Evolutionary conservation across 2,888 invertebrate species (phyloP), one percentile per base, ranked within the genome.

Genomic region (Druceiella hillmani): DNA sequence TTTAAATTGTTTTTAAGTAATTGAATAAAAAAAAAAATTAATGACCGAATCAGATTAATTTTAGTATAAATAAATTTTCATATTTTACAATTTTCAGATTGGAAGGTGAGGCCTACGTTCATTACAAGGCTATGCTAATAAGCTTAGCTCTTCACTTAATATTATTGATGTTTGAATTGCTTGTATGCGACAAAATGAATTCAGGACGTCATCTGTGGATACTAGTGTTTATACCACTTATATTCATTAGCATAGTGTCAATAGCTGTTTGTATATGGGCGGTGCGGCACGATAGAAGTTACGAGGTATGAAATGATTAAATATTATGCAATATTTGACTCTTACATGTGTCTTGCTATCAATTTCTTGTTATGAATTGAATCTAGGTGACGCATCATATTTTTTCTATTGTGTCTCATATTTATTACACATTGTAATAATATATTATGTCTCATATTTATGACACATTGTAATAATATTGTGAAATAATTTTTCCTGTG

Each of bases 191-290:
- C 69, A 94, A 97, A 66, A 69, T 98, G 50, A 89, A 93, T 51
- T 88, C 89, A 1, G 75, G 78, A 6, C 78, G 89, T 48, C 87
- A 89, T 64, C 67, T 85, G 45, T 92, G 92, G 92, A 91, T 90
- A 52, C 74, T 91, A 48, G 89, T 90, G 54, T 90, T 98, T 64
- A 91, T 95, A 63, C 98, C 98, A 6, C 71, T 99, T 46, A 91
- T 98, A 62, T 93, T 95, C 64, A 89, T 97, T 56, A 93, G 94
- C 45, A 87, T 98, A 51, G 86, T 97, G 22, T 95, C 97, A 39
- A 93, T 99, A 53, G 93, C 94, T 32, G 91, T 97, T 44, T 95
- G 87, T 59, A 91, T 99, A 54, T 99, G 98, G 98, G 92, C 97
- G 33, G 91, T 98, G 11, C 94, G 97, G 67, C 95, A 98, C 66